phyloP scores from a whole-genome alignment of 1,140 invertebrate genomes.

The silkworm (Bombyx mori) region ASM3026992v2 NC_085127.1:4956001-4956500 shows the following conservation, averaged over 20 bases:
- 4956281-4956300: constrained; percentile 37
- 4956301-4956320: constrained; percentile 38
- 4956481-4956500: constrained; percentile 47
- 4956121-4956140: constrained; percentile 39
- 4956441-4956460: constrained; percentile 68
- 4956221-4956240: constrained; percentile 71
- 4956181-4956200: constrained; percentile 53
- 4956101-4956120: constrained; percentile 28
- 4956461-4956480: constrained; percentile 75
- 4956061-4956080: constrained; percentile 26
- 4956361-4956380: constrained; percentile 35
- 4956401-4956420: constrained; percentile 64
- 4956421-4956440: constrained; percentile 44
- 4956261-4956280: constrained; percentile 76
- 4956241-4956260: constrained; percentile 71
- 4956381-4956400: constrained; percentile 60
- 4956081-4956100: constrained; percentile 11
- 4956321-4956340: constrained; percentile 68
- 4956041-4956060: constrained; percentile 52
- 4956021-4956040: constrained; percentile 62
- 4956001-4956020: constrained; percentile 71
- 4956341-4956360: constrained; percentile 25
- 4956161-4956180: constrained; percentile 60
- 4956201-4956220: constrained; percentile 73
- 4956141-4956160: constrained; percentile 33